Evolutionary conservation across 2,888 invertebrate genomes (phyloP).

Genomic region (Pristionchus mayeri): DNA sequence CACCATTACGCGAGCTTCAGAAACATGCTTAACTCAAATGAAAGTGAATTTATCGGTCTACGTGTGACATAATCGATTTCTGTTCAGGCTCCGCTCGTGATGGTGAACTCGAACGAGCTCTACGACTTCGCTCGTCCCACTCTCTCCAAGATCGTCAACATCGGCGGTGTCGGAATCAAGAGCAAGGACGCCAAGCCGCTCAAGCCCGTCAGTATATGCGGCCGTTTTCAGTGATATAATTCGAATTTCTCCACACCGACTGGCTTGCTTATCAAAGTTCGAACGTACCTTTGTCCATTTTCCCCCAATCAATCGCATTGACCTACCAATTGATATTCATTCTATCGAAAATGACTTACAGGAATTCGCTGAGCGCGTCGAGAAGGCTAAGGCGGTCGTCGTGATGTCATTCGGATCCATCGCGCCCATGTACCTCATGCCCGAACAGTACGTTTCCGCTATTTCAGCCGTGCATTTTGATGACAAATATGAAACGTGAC

Average conservation of each 20-base stretch:
- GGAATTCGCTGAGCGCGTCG: conserved; percentile 60
- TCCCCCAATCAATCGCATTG: background rate
- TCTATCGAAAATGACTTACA: conserved; percentile 8
- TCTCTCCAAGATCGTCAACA: conserved; percentile 65
- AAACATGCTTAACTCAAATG: too few species aligned
- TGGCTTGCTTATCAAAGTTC: too few species aligned
- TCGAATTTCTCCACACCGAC: too few species aligned
- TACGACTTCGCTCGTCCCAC: conserved; percentile 68
- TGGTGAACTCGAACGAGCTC: conserved; percentile 67
- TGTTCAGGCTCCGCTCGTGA: conserved; percentile 50
- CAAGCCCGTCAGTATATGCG: conserved; percentile 31
- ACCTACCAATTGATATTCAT: too few species aligned
- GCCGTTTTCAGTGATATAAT: background rate
- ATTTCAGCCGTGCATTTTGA: background rate
- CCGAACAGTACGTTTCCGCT: conserved; percentile 7
- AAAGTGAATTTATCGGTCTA: too few species aligned
- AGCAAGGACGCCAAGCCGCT: conserved; percentile 61
- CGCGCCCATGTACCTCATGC: conserved; percentile 48
- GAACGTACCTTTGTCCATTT: too few species aligned
- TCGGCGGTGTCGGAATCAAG: conserved; percentile 69
- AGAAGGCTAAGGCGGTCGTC: conserved; percentile 58
- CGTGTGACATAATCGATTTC: too few species aligned
- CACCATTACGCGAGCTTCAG: too few species aligned
- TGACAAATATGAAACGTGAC: too few species aligned
- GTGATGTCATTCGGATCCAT: conserved; percentile 68